phyloP scores from a whole-genome alignment of 2,888 invertebrate species.

The Sabatieria punctata region DNA sequence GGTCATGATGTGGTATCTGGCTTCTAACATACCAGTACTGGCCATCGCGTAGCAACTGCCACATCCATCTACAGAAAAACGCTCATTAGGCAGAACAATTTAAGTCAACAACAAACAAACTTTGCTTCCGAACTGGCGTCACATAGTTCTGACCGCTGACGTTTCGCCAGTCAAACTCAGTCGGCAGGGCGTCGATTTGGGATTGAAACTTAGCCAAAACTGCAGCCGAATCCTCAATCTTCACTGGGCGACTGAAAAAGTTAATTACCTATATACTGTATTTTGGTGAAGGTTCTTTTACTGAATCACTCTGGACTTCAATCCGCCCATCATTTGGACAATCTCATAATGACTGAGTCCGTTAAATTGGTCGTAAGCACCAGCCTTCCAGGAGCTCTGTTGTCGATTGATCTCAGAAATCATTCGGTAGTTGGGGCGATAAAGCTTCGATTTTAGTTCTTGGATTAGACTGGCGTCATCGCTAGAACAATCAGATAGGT shows the following conservation, averaged over 20 bases:
- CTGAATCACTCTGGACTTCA: not conserved
- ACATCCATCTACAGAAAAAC: conserved; percentile 27
- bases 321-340: not conserved
- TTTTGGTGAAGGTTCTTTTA: conserved; percentile 7
- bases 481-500: too few relatives aligned
- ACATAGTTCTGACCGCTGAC: conserved; percentile 27
- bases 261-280: too few relatives aligned
- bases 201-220: not conserved
- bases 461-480: too few relatives aligned
- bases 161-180: conserved; percentile 31
- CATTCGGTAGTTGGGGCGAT: conserved; percentile 20
- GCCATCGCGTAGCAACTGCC: conserved; percentile 41
- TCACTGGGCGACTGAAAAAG: conserved; percentile 8
- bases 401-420: conserved; percentile 32
- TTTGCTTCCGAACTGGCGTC: conserved; percentile 8
- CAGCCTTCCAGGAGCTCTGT: conserved; percentile 36
- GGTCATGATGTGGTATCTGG: conserved; percentile 35
- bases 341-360: not conserved
- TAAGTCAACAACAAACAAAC: not conserved
- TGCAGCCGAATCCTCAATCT: too few relatives aligned
- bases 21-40: conserved; percentile 38
- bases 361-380: conserved; percentile 3
- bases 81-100: not conserved
- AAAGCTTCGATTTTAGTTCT: too few relatives aligned
- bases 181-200: conserved; percentile 16